Evolutionary conservation across 2,113 vertebrate genomes (phyloP), one percentile per base, ranked within the genome.

Genomic region (Peucedramus taeniatus): DNA sequence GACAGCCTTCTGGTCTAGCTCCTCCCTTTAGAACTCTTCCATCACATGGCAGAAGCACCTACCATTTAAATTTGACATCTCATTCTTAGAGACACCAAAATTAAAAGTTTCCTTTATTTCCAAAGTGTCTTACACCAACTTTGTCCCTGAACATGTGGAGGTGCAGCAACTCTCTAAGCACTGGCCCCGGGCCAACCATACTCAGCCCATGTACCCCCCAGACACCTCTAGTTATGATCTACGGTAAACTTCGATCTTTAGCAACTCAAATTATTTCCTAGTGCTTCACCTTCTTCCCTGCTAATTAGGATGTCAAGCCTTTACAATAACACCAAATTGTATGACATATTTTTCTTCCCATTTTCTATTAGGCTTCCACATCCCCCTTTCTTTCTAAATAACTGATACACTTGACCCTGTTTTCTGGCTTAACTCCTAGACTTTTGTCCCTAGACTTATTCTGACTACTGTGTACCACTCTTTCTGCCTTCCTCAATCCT

Each of bases 151-250:
- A 79, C 12, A 80, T 0, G 0, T 8, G 17, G 22, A 81, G 31
- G 50, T 57, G 15, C 42, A 39, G 24, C 0, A 0, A 37, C 28
- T 37, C 22, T 28, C 15, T 44, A 26, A 88, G 35, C 0, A 0
- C 57, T 56, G 61, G 39, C 30, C 30, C 18, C 30, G 64, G 30
- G 30, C 42, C 23, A 54, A 42, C 7, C 1, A 1, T 21, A 66
- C 49, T 44, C 35, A 61, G 6, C 15, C 42, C 22, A 26, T 1
- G 5, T n/a, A 23, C 5, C 11, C 11, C 30, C 17, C 27, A 20
- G 22, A 15, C 17, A 86, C 45, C 21, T 91, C 72, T 44, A 60
- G 10, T 83, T 87, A 59, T 0, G 0, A 56, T 54, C 42, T 37
- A 3, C 19, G 77, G 30, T 35, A 83, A 92, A 86, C 12, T 60